Percentiles rank a stretch among this genome's conserved stretches.
Evolutionary conservation across 2,113 vertebrate genomes (phyloP).

Genomic region (Fukomys damarensis): DNA sequence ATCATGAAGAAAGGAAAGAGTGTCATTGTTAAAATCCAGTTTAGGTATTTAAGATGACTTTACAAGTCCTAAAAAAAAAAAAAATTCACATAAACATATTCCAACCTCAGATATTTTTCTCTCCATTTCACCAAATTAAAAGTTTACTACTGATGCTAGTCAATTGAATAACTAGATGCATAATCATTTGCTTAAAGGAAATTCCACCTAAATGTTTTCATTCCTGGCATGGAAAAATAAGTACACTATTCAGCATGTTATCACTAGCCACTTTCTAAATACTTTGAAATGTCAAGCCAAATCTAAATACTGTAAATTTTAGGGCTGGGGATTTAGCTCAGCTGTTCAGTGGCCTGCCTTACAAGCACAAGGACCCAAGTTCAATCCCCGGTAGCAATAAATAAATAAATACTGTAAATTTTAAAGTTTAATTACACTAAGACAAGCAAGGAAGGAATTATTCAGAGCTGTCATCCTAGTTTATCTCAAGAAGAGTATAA

Average conservation of each 20-base stretch:
- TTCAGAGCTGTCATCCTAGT: constrained; percentile 22
- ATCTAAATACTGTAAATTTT: constrained; percentile 39
- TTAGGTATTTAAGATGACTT: constrained; percentile 48
- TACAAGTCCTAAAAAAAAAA: constrained; percentile 38
- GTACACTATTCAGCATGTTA: neutral
- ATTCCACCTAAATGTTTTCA: constrained; percentile 48
- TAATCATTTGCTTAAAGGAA: constrained; percentile 45
- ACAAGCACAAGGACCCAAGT: no score
- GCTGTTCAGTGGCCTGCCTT: no score
- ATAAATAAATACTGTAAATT: constrained; percentile 41
- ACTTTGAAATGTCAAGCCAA: constrained; percentile 35
- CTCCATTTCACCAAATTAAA: constrained; percentile 36
- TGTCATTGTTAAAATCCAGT: constrained; percentile 11
- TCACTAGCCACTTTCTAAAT: constrained; percentile 45
- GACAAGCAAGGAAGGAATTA: neutral
- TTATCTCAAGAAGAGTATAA: neutral
- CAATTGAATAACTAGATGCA: constrained; percentile 26
- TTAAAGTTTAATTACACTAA: neutral
- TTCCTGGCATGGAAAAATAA: neutral
- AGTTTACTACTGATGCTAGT: constrained; percentile 52
- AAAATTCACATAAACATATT: constrained; percentile 48
- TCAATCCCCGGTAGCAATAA: no score
- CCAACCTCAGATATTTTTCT: constrained; percentile 51
- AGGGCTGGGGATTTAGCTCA: no score
- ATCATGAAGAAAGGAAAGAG: neutral